Percentiles rank a stretch among this genome's conserved stretches.
These are phyloP conservation scores for Dorcus parallelipipedus DNA, from an alignment of 2,888 invertebrate genomes.

Conservation along the genomic window DNA sequence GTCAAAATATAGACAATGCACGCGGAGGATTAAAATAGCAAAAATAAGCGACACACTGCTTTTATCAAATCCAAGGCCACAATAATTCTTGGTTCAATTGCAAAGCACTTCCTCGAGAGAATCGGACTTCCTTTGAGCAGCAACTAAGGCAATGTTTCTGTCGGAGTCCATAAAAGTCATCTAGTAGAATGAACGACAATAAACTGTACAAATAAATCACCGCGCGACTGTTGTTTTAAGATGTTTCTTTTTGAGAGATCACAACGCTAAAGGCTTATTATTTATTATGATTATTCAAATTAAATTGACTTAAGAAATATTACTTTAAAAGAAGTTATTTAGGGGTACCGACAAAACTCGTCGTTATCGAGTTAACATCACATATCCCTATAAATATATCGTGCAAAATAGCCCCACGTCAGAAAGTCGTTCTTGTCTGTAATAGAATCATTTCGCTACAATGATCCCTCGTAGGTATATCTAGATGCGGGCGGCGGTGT, in stretches of 20 bases:
- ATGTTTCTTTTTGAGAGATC: not conserved
- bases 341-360: not conserved
- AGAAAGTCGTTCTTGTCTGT: constrained; percentile 11
- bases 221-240: constrained; percentile 4
- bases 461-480: constrained; percentile 35
- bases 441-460: constrained; percentile 27
- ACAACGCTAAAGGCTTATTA: no score
- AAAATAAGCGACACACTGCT: no score
- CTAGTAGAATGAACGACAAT: constrained; percentile 45
- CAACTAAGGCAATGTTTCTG: no score
- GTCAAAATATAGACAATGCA: no score
- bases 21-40: no score
- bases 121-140: no score
- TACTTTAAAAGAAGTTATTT: not conserved
- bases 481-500: constrained; percentile 46
- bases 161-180: constrained; percentile 43
- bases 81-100: no score
- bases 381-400: constrained; percentile 10
- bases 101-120: no score
- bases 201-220: constrained; percentile 45
- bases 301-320: no score
- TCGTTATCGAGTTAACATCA: constrained; percentile 1
- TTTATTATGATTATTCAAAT: no score
- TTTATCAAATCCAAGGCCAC: no score
- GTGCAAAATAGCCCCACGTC: constrained; percentile 3